Conservation (phyloP, 2,888 invertebrate species). For the Frankliniella fusca region DNA sequence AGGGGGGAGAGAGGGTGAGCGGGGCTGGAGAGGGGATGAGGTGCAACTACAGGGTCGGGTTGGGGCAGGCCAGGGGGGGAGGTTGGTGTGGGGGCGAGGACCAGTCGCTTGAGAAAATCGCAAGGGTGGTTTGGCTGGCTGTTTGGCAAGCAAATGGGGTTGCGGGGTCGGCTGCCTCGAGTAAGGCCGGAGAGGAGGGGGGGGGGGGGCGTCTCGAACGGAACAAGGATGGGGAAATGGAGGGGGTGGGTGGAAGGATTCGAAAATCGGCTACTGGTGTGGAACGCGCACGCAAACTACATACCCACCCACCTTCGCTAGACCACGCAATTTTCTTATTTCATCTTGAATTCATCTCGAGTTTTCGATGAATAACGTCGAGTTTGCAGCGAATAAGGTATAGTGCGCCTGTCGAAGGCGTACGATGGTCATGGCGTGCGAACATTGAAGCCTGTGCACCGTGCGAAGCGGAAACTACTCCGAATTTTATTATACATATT, state of each 20-base stretch:
- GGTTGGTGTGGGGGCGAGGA: neutral
- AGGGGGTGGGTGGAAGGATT: neutral
- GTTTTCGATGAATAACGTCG: too few species aligned
- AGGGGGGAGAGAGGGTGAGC: neutral
- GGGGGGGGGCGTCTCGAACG: neutral
- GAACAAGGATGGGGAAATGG: neutral
- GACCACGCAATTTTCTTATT: too few species aligned
- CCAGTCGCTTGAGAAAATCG: conserved; percentile 25
- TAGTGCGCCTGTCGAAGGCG: too few species aligned
- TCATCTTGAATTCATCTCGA: too few species aligned
- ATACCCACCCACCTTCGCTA: too few species aligned
- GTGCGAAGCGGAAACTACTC: too few species aligned
- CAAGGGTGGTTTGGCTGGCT: neutral
- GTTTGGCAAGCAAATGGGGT: conserved; percentile 26
- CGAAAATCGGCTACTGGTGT: neutral
- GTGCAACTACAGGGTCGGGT: neutral
- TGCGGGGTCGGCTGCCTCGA: neutral
- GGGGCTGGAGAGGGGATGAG: neutral
- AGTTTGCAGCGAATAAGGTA: too few species aligned
- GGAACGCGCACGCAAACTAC: neutral
- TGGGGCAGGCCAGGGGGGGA: neutral
- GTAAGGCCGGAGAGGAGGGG: neutral
- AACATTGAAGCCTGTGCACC: too few species aligned
- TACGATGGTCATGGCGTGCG: too few species aligned
- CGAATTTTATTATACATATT: too few species aligned